Conservation (phyloP, 2,113 vertebrate species). For the Haemorhous mexicanus region DNA sequence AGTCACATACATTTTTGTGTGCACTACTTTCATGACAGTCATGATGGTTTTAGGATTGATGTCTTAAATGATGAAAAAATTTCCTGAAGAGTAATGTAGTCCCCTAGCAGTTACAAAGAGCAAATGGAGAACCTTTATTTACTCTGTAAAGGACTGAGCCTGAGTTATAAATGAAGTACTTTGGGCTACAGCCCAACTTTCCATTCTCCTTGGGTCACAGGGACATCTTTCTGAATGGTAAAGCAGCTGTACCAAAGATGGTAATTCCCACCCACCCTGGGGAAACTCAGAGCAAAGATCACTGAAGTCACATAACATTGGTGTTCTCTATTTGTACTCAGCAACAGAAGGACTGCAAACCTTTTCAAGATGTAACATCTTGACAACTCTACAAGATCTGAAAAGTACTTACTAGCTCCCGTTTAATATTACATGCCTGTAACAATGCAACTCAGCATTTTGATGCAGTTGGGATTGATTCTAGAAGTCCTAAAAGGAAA, state of each 20-base stretch:
- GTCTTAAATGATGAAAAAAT: neutral
- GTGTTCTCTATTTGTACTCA: neutral
- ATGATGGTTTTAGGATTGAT: neutral
- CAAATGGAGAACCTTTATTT: neutral
- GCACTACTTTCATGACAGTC: neutral
- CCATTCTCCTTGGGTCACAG: neutral
- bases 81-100: neutral
- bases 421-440: neutral
- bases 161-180: neutral
- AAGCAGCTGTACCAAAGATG: neutral
- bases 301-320: neutral
- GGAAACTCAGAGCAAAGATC: neutral
- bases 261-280: neutral
- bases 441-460: neutral
- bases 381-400: neutral
- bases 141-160: neutral
- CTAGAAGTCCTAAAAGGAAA: neutral
- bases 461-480: neutral
- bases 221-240: neutral
- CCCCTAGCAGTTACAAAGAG: fast-evolving
- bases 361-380: neutral
- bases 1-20: neutral
- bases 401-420: neutral
- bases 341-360: neutral
- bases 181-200: neutral